phyloP scores from a whole-genome alignment of 2,113 vertebrate species.

The Amphiprion percula region DNA sequence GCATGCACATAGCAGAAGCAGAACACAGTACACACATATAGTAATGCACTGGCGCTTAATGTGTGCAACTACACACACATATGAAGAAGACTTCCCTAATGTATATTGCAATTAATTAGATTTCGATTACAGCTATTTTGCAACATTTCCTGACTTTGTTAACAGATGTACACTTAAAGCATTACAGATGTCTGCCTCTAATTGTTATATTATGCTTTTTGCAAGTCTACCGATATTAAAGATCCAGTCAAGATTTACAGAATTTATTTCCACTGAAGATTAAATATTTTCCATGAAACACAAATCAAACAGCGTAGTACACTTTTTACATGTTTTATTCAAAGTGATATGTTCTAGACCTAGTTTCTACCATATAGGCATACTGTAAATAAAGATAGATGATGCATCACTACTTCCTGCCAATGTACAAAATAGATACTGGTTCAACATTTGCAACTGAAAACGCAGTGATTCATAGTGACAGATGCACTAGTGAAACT shows the following conservation, averaged over 20 bases:
- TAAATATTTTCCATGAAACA: too few relatives aligned
- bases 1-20: neutral
- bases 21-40: neutral
- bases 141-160: conserved; percentile 33
- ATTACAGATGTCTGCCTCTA: conserved; percentile 42
- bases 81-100: conserved; percentile 8
- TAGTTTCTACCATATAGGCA: neutral
- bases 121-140: conserved; percentile 24
- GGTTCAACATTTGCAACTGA: too few relatives aligned
- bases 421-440: too few relatives aligned
- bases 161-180: conserved; percentile 54
- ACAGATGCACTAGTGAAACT: too few relatives aligned
- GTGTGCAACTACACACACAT: conserved; percentile 9
- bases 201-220: conserved; percentile 9
- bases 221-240: conserved; percentile 48
- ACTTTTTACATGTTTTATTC: too few relatives aligned
- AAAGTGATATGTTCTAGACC: neutral
- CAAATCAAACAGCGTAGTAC: too few relatives aligned
- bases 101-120: conserved; percentile 33
- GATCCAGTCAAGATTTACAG: conserved; percentile 12
- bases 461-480: too few relatives aligned
- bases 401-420: too few relatives aligned
- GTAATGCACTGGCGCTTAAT: neutral
- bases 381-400: too few relatives aligned
- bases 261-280: conserved; percentile 13